Evolutionary conservation across 1,140 invertebrate species (phyloP).

Genomic region (Nymphalis io): DNA sequence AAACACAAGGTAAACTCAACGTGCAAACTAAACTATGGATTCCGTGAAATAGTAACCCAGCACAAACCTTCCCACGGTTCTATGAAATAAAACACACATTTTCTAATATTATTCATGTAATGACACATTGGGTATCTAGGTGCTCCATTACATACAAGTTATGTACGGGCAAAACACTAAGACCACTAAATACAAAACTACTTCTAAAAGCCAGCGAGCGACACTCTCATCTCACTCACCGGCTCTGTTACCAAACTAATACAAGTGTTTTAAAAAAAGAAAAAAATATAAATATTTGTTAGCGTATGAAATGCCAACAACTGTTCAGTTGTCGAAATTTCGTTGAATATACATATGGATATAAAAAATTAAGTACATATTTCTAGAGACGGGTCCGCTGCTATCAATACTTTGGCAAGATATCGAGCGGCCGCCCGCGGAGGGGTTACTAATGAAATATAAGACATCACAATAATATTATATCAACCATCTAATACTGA

Average conservation of each 20-base stretch:
- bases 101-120: slow-evolving; percentile 79
- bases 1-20: slow-evolving; percentile 42
- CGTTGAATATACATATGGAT: slow-evolving; percentile 49
- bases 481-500: slow-evolving; percentile 73
- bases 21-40: slow-evolving; percentile 62
- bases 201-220: slow-evolving; percentile 47
- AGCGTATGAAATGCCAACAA: slow-evolving; percentile 35
- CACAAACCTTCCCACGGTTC: slow-evolving; percentile 53
- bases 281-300: slow-evolving; percentile 58
- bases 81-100: slow-evolving; percentile 76
- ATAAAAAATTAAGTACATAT: slow-evolving; percentile 74
- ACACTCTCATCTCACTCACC: slow-evolving; percentile 40
- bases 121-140: slow-evolving; percentile 73
- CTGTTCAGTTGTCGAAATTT: slow-evolving; percentile 5
- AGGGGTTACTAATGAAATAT: slow-evolving; percentile 44
- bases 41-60: slow-evolving; percentile 62
- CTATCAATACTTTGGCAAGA: slow-evolving; percentile 63
- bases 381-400: slow-evolving; percentile 47
- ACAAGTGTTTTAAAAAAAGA: slow-evolving; percentile 58
- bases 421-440: slow-evolving; percentile 50
- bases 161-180: slow-evolving; percentile 64
- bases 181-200: slow-evolving; percentile 67
- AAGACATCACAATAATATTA: slow-evolving; percentile 62
- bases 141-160: slow-evolving; percentile 66
- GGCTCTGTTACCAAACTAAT: slow-evolving; percentile 54